Conservation (phyloP, 2,888 invertebrate species). For the Campoletis raptor region DNA sequence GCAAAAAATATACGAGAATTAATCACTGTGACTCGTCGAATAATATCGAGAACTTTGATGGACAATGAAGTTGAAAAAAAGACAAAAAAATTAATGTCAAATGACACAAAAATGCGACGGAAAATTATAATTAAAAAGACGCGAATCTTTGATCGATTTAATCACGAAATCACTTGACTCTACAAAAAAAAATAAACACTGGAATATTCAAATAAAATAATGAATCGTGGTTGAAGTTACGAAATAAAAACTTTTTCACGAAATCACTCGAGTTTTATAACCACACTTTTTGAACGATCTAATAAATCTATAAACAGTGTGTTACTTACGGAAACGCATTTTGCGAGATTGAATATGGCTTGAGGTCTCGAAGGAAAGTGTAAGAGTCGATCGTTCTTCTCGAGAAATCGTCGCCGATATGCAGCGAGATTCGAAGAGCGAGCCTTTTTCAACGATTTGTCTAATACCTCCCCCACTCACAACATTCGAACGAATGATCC, state of each 20-base stretch:
- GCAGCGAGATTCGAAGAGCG: conserved; percentile 51
- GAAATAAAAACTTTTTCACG: background rate
- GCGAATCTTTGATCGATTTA: background rate
- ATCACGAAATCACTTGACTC: background rate
- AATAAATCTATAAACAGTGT: background rate
- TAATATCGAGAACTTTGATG: background rate
- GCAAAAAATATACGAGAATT: background rate
- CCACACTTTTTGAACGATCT: background rate
- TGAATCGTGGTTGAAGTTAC: too few species aligned
- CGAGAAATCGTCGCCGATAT: conserved; percentile 54
- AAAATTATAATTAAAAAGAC: background rate
- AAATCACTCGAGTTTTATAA: background rate
- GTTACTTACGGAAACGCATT: conserved; percentile 52
- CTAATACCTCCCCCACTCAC: conserved; percentile 55
- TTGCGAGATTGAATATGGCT: background rate
- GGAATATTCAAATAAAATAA: background rate
- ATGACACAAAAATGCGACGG: background rate
- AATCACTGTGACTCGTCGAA: background rate
- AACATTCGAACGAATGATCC: background rate
- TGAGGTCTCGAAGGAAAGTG: conserved; percentile 4
- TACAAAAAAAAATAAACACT: background rate
- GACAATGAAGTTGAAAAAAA: background rate
- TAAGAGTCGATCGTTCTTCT: conserved; percentile 41
- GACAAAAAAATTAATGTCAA: background rate
- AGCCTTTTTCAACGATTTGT: conserved; percentile 62